Conservation (phyloP, 2,113 vertebrate species). For the Gallinago paraguaiae region DNA sequence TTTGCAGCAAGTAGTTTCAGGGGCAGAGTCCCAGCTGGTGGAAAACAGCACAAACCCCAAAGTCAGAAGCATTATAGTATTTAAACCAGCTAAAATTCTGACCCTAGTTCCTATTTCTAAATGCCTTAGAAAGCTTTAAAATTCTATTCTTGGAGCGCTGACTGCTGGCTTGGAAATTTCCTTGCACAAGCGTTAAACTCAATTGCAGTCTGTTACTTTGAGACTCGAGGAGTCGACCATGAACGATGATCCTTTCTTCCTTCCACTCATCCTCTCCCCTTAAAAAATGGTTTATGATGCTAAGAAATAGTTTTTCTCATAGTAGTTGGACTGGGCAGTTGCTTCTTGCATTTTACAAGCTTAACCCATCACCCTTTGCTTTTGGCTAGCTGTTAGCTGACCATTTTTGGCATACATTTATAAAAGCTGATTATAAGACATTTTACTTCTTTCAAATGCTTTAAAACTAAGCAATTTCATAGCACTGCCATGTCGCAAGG, state of each 20-base stretch:
- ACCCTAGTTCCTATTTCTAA: background rate
- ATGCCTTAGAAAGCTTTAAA: background rate
- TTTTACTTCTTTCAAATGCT: background rate
- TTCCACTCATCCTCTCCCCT: background rate
- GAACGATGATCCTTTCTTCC: background rate
- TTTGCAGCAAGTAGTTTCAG: background rate
- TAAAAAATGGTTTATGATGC: background rate
- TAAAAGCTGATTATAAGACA: background rate
- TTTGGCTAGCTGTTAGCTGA: background rate
- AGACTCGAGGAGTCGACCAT: background rate
- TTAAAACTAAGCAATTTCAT: background rate
- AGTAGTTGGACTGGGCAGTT: background rate
- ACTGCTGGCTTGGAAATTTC: background rate
- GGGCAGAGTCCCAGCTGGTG: background rate
- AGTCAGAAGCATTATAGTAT: background rate
- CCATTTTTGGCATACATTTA: background rate
- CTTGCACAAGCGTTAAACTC: background rate
- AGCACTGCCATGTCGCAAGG: background rate
- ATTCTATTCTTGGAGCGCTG: background rate
- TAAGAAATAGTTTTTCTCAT: background rate
- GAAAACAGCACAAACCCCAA: background rate
- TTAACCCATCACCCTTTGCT: background rate
- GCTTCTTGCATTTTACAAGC: background rate
- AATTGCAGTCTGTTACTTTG: background rate
- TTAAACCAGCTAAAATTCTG: background rate